Base-by-base conservation (phyloP, 2,888 invertebrate genomes). In the Brenthis daphne region DNA sequence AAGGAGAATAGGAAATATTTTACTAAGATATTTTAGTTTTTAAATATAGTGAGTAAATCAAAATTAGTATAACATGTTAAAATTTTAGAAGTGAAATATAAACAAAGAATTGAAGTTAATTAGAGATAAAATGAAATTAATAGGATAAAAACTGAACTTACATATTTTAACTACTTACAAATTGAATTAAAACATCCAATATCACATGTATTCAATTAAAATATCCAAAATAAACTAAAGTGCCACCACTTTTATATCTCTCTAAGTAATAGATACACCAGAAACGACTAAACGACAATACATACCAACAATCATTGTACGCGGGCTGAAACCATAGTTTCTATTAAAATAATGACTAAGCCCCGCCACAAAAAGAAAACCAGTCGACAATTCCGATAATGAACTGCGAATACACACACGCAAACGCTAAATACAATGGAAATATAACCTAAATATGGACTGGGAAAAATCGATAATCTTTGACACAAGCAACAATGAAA, bases 381-480 rank as follows among this genome's bases (percentile, higher is more conserved):
- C 78, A 82, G 75, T 75, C 73, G 76, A 77, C 85, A 87, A 88
- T 89, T 83, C 81, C 75, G 80, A 76, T 87, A 87, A 86, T 87
- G 83, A 86, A 86, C 85, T 85, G 76, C 77, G 75, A 76, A 77
- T 79, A 78, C 76, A 80, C 77, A 79, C 80, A 82, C 82, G 80
- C 80, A 82, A 84, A 80, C 79, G 80, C 80, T 76, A 81, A 86
- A 87, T 87, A 90, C 86, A 86, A 85, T 84, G 77, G 81, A 81
- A 87, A 85, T 85, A 87, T 91, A 91, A 92, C 90, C 90, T 89
- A 86, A 87, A 86, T 85, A 86, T 79, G 78, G 83, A 78, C 80
- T 79, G 81, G 72, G 87, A 87, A 92, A 92, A 92, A 92, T 92
- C 92, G 83, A 92, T 92, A 92, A 73, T 77, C 76, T 79, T 81